Conservation (phyloP, 2,888 invertebrate genomes). For the Parelbella ahira region DNA sequence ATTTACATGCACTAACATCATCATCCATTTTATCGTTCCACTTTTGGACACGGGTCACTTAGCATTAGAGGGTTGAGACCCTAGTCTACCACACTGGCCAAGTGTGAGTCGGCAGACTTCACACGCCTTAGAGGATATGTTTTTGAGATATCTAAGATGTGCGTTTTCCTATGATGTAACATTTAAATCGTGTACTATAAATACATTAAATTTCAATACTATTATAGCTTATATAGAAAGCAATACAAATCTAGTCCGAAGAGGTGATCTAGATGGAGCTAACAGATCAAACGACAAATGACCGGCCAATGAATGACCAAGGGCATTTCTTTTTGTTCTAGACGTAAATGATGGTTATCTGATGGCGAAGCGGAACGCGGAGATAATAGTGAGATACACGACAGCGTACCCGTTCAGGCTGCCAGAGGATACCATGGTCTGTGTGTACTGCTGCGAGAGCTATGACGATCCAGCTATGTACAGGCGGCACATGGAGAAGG, state of each 20-base stretch:
- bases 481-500: constrained; percentile 59
- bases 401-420: constrained; percentile 73
- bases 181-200: too few relatives aligned
- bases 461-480: constrained; percentile 53
- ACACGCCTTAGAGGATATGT: too few relatives aligned
- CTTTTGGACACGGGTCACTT: too few relatives aligned
- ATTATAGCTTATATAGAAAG: background rate
- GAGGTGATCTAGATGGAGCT: too few relatives aligned
- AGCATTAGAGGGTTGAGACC: too few relatives aligned
- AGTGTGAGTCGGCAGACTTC: too few relatives aligned
- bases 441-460: constrained; percentile 66
- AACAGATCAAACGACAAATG: constrained; percentile 1
- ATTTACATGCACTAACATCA: too few relatives aligned
- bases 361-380: constrained; percentile 69
- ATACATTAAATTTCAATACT: too few relatives aligned
- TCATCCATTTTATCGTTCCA: too few relatives aligned
- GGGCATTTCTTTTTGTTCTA: constrained; percentile 76
- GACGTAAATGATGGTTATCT: constrained; percentile 57
- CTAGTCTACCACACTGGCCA: too few relatives aligned
- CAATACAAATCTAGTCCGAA: constrained; percentile 1
- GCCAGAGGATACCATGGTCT: constrained; percentile 62
- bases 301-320: constrained; percentile 52
- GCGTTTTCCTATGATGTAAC: too few relatives aligned
- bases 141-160: too few relatives aligned
- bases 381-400: constrained; percentile 63